phyloP scores from a whole-genome alignment of 2,113 vertebrate genomes.

The Catharus bicknelli region DNA sequence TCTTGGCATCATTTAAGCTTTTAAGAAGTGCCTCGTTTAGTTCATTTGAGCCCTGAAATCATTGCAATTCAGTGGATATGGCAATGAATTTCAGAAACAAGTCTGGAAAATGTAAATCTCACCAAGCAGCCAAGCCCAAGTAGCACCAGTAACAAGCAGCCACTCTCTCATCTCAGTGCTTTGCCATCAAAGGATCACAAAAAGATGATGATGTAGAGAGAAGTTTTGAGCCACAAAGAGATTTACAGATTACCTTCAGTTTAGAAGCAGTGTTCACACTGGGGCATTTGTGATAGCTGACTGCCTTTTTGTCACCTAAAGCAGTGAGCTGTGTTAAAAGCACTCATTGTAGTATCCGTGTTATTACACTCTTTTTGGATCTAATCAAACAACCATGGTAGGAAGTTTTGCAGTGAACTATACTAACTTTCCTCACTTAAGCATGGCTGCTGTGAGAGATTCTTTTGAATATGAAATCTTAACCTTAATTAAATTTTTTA shows the following conservation, averaged over 20 bases:
- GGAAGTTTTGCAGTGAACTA: not conserved
- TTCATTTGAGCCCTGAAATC: slow-evolving; percentile 83
- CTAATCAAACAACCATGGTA: not conserved
- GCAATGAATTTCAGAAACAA: not conserved
- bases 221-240: not conserved
- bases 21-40: slow-evolving; percentile 87
- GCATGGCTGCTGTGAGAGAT: not conserved
- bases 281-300: not conserved
- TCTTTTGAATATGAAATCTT: not conserved
- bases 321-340: not conserved
- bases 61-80: not conserved
- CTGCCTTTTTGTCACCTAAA: not conserved
- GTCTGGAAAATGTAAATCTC: not conserved
- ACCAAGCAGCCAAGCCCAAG: not conserved
- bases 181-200: not conserved
- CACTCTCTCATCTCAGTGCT: not conserved
- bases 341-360: not conserved
- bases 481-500: not conserved
- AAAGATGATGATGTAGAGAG: not conserved
- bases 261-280: not conserved
- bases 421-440: not conserved
- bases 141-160: not conserved
- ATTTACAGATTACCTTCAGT: not conserved
- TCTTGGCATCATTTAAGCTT: slow-evolving; percentile 80
- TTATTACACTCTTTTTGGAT: not conserved